Evolutionary conservation across 2,113 vertebrate genomes (phyloP).

Genomic region (Amblyornis subalaris): DNA sequence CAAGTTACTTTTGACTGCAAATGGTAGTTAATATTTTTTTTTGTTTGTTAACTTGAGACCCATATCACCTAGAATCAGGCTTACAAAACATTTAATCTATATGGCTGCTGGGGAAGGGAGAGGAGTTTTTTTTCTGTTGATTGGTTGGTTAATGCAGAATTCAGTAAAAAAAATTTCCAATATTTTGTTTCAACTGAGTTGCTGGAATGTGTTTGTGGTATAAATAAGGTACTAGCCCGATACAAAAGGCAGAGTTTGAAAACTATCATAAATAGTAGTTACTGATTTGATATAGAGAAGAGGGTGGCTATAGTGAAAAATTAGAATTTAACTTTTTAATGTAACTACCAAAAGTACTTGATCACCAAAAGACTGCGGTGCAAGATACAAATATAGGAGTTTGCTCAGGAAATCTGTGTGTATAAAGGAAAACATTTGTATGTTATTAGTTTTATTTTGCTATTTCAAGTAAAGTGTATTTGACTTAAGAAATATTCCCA

Average conservation of each 20-base stretch:
- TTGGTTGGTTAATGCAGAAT: neutral
- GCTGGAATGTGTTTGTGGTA: neutral
- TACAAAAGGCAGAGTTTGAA: neutral
- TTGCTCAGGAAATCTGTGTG: neutral
- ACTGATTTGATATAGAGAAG: neutral
- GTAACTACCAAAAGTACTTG: neutral
- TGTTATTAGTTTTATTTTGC: neutral
- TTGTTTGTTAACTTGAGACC: neutral
- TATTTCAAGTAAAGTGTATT: neutral
- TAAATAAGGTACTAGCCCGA: neutral
- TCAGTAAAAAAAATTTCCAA: neutral
- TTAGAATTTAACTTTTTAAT: neutral
- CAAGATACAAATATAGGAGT: neutral
- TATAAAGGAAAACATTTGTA: neutral
- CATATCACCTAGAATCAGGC: neutral
- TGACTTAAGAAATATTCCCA: neutral
- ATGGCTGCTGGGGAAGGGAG: neutral
- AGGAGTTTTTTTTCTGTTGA: neutral
- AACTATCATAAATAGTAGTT: neutral
- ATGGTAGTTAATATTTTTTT: neutral
- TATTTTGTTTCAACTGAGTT: neutral
- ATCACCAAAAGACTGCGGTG: neutral
- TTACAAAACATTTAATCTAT: neutral
- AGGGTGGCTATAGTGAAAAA: neutral
- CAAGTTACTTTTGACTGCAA: neutral